Base-by-base conservation (phyloP, 2,888 invertebrate genomes). In the Oasisia sp. region DNA sequence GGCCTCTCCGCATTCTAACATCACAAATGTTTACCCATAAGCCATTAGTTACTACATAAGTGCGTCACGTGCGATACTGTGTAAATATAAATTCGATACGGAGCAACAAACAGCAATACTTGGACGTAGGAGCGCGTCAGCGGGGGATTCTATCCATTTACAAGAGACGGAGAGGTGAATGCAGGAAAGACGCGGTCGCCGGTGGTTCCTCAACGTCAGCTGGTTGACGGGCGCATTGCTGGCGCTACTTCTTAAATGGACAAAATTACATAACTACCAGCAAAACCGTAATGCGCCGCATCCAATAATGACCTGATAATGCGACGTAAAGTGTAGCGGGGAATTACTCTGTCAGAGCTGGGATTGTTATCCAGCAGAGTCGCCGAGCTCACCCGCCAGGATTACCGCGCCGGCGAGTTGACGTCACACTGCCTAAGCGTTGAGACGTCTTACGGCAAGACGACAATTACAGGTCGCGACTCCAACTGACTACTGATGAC, bases 281-380 rank as follows among this genome's bases (percentile, higher is more conserved):
- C 74, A 27, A 74, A 74, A 74, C 74, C 74, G 74, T 74, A 74
- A 74, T 74, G 74, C 74, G 74, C n/a, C 27, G 74, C 74, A 74
- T 74, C 74, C 27, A 74, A 74, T 74, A 74, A 74, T 74, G 74
- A 74, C 3, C 74, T 74, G 74, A 74, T 27, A 74, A 74, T 74
- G 7, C 74, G 27, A 27, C 19, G 74, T n/a, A 74, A n/a, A 74
- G 74, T 74, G 19, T 74, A 74, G 74, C 27, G 27, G 74, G n/a
- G 74, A 74, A 74, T 74, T 74, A 74, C 27, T 74, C 74, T 74
- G 74, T 74, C 74, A 74, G n/a, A 27, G 27, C n/a, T 74, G 74
- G 74, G 19, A 74, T 74, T 74, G 74, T 74, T 74, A 74, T 74
- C 74, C 74, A 74, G 0, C 27, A 19, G 74, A 27, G 74, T 74